Evolutionary conservation across 2,888 invertebrate species (phyloP).

Genomic region (Monoplex corrugatus): DNA sequence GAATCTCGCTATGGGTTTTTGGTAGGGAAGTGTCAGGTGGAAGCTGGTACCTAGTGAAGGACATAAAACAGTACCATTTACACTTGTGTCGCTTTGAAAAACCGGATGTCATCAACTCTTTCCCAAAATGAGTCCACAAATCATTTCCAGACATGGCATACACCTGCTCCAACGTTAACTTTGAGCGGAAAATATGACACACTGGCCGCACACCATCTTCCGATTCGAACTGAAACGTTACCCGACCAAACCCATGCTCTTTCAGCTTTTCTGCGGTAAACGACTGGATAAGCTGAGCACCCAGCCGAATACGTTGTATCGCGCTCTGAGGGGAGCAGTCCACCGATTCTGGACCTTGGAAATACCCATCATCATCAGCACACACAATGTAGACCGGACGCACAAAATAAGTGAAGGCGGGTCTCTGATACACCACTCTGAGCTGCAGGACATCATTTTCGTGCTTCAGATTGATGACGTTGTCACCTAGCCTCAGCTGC

Average conservation of each 20-base stretch:
- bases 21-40: conserved; percentile 83
- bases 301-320: conserved; percentile 88
- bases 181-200: conserved; percentile 89
- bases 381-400: conserved; percentile 91
- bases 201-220: conserved; percentile 83
- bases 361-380: conserved; percentile 89
- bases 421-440: conserved; percentile 66
- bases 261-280: conserved; percentile 93
- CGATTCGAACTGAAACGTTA: conserved; percentile 91
- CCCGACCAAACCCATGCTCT: conserved; percentile 89
- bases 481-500: conserved; percentile 86
- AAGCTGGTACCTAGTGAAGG: conserved; percentile 91
- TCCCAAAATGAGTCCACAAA: conserved; percentile 92
- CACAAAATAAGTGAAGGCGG: conserved; percentile 83
- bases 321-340: conserved; percentile 88
- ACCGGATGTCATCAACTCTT: conserved; percentile 89
- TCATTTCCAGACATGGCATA: conserved; percentile 88
- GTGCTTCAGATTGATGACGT: conserved; percentile 85
- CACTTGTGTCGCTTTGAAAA: conserved; percentile 83
- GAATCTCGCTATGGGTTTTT: conserved; percentile 80
- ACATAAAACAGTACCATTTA: conserved; percentile 94
- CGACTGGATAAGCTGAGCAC: conserved; percentile 91
- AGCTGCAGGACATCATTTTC: conserved; percentile 70
- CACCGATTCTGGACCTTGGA: conserved; percentile 86
- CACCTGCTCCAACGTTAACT: conserved; percentile 87